Conservation (phyloP, 2,888 invertebrate species). For the Bibio marci region DNA sequence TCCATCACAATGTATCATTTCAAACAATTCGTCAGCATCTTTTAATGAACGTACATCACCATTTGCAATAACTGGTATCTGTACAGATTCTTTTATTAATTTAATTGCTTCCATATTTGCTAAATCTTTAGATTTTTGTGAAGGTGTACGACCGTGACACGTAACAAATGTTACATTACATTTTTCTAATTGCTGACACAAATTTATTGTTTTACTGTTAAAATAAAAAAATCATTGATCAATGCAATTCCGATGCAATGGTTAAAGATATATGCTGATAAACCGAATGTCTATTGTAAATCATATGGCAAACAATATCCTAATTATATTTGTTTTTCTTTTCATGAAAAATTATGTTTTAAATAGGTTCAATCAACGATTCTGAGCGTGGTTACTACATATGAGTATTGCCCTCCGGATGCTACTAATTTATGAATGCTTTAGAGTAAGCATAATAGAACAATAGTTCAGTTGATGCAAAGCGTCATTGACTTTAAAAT, state of each 20-base stretch:
- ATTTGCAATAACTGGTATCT: slow-evolving; percentile 79
- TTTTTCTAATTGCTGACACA: slow-evolving; percentile 64
- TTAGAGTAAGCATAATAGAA: no score
- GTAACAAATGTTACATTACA: slow-evolving; percentile 80
- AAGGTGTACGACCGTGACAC: slow-evolving; percentile 81
- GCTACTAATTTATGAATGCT: no score
- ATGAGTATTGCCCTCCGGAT: no score
- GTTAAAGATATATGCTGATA: no score
- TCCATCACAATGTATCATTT: slow-evolving; percentile 55
- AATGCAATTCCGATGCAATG: no score
- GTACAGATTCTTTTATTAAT: slow-evolving; percentile 49
- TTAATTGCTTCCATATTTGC: slow-evolving; percentile 54
- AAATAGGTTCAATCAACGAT: no score
- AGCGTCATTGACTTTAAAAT: no score
- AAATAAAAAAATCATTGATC: slow-evolving; percentile 3
- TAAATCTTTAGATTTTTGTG: slow-evolving; percentile 56
- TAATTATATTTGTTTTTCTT: no score
- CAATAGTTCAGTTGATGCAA: no score
- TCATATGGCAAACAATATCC: no score
- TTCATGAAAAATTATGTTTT: no score
- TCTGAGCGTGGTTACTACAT: no score
- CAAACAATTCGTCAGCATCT: slow-evolving; percentile 51
- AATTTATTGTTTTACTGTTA: slow-evolving; percentile 44
- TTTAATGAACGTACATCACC: slow-evolving; percentile 64
- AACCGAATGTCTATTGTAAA: background rate